A percentile compares a stretch with the other conserved stretches of the same genome.
Evolutionary conservation across 2,888 invertebrate genomes (phyloP).

Genomic region (Digitonthophagus gazella): DNA sequence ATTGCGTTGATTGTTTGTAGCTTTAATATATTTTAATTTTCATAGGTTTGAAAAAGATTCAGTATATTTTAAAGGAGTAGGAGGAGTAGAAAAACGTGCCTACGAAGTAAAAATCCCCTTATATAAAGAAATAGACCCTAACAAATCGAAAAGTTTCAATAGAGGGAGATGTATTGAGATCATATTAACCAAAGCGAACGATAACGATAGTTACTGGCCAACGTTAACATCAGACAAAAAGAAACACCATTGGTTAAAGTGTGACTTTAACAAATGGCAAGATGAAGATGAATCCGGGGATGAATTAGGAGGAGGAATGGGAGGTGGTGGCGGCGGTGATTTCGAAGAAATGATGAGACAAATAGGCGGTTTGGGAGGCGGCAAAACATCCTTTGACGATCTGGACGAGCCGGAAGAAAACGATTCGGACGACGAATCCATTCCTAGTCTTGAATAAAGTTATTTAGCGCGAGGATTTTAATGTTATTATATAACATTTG

Average conservation of each 20-base stretch:
- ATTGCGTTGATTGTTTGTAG: too few relatives aligned
- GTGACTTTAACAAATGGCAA: conserved; percentile 97
- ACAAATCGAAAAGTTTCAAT: conserved; percentile 70
- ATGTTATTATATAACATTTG: conserved; percentile 23
- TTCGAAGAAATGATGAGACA: conserved; percentile 72
- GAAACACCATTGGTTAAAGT: conserved; percentile 94
- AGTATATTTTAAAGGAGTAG: conserved; percentile 81
- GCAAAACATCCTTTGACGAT: conserved; percentile 70
- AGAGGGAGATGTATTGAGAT: conserved; percentile 75
- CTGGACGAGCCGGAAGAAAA: conserved; percentile 52
- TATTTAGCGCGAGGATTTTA: conserved; percentile 18
- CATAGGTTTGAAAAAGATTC: conserved; percentile 69
- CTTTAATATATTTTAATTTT: conserved; percentile 29
- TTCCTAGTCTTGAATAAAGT: conserved; percentile 69
- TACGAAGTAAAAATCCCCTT: conserved; percentile 88
- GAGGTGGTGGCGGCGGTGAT: conserved; percentile 50
- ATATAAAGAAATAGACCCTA: conserved; percentile 77
- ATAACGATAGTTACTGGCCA: conserved; percentile 82
- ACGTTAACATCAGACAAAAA: conserved; percentile 79
- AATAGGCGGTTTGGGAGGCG: conserved; percentile 64
- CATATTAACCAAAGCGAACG: conserved; percentile 64
- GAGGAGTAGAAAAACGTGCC: conserved; percentile 77
- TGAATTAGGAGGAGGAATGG: conserved; percentile 59
- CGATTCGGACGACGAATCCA: conserved; percentile 78
- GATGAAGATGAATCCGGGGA: conserved; percentile 94